Percentiles rank a stretch among this genome's conserved stretches.
These are phyloP conservation scores for Halisarca cf. caerulea DNA, from an alignment of 37 sponge, comb jelly and placozoan species.

Conservation along the genomic window DNA sequence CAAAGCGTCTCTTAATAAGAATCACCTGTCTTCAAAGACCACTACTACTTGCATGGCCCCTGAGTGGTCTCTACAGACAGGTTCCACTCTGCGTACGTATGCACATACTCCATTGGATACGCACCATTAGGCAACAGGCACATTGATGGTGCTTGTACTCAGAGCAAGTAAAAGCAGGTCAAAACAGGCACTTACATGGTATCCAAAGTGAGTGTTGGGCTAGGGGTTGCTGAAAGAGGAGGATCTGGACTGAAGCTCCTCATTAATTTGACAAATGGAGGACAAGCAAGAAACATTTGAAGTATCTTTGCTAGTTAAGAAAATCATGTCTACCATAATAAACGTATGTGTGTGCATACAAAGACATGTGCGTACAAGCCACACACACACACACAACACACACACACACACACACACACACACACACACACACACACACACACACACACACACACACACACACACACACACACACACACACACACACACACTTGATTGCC, in stretches of 20 bases:
- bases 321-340: neutral
- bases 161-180: neutral
- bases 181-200: constrained; percentile 49
- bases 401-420: too few relatives aligned
- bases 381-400: neutral
- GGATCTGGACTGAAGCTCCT: constrained; percentile 37
- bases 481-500: too few relatives aligned
- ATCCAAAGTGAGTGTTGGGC: constrained; percentile 66
- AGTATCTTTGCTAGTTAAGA: constrained; percentile 47
- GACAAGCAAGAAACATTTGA: constrained; percentile 75
- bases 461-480: too few relatives aligned
- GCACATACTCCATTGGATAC: neutral
- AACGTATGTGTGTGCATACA: constrained; percentile 7
- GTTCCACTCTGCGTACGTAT: too few relatives aligned
- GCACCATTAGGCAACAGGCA: neutral
- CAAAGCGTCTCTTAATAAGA: too few relatives aligned
- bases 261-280: constrained; percentile 60
- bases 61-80: too few relatives aligned
- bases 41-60: too few relatives aligned
- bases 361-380: neutral
- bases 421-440: too few relatives aligned
- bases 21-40: too few relatives aligned
- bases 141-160: neutral
- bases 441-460: too few relatives aligned
- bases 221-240: constrained; percentile 26